A percentile compares a stretch with the other conserved stretches of the same genome.
Evolutionary conservation across 2,113 vertebrate species (phyloP).

Genomic region (Pedetes capensis): DNA sequence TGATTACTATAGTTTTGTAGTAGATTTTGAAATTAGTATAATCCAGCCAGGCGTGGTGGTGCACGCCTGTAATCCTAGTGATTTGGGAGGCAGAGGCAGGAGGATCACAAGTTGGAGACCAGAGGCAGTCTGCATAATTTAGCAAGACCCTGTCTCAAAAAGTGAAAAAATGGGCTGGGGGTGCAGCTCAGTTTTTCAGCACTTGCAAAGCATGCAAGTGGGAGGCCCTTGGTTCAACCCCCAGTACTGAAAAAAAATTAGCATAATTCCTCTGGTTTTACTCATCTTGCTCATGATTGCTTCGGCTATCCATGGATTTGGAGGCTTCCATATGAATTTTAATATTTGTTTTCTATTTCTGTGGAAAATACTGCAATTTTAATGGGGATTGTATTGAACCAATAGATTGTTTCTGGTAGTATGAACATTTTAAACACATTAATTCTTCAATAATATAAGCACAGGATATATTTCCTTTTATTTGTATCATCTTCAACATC

Average conservation of each 20-base stretch:
- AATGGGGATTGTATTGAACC: no score
- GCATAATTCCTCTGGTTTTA: not conserved
- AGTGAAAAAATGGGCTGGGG: no score
- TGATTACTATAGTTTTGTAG: not conserved
- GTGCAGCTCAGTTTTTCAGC: no score
- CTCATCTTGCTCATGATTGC: not conserved
- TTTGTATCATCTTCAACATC: not conserved
- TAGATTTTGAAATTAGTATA: not conserved
- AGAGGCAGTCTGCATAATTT: no score
- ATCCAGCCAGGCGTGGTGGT: no score
- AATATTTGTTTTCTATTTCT: not conserved
- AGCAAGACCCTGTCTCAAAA: no score
- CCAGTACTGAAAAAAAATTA: no score
- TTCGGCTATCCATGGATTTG: not conserved
- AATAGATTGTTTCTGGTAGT: not conserved
- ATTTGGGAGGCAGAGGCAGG: no score
- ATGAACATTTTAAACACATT: not conserved
- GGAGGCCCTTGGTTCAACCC: no score
- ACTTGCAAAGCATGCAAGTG: no score
- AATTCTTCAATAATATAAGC: not conserved
- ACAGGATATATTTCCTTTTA: not conserved
- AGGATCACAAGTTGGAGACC: no score
- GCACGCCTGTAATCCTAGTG: no score
- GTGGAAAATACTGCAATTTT: not conserved
- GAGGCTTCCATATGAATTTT: not conserved